Base-by-base conservation (phyloP, 1,140 invertebrate species). In the Zelostemma sp. region DNA sequence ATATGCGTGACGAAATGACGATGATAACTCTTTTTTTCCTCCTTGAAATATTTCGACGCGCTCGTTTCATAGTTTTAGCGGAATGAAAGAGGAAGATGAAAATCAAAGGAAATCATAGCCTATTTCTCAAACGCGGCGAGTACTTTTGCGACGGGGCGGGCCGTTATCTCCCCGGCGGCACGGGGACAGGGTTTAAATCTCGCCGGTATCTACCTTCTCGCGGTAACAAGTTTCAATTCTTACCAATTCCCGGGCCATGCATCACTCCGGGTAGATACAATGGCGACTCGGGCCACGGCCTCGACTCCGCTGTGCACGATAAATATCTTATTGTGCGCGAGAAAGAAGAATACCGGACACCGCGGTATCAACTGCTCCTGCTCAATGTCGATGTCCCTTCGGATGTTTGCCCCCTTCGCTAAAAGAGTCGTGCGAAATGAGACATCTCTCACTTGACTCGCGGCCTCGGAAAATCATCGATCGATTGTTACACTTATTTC, bases 161-260 rank as follows among this genome's bases (percentile, higher is more conserved):
- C 53, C 56, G 60, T 74, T 74, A 74, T 74, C 68, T 68, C 51
- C 4, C 18, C 54, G 73, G 62, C 73, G 75, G 69, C 68, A 70
- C 56, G 61, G 68, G 72, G 64, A 76, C 77, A 66, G 69, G 72
- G 73, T 64, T 82, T 82, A 77, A 82, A 81, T 81, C 78, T 81
- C 73, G 63, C 28, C 74, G 72, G 77, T 76, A 78, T 80, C 76
- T 78, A 43, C 63, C 67, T 68, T 65, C 65, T 50, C 62, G 71
- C 77, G 67, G 79, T 80, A 81, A 81, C 78, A 81, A 82, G 75
- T 82, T 82, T 81, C 74, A 78, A 81, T 80, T 81, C 78, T 78
- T 79, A 81, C 78, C 76, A 82, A 82, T 80, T 82, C 75, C 65
- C 58, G 56, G 77, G 78, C 76, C 78, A 78, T 81, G 77, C 79